Evolutionary conservation across 2,113 vertebrate species (phyloP).

Genomic region (Arenaria interpres): DNA sequence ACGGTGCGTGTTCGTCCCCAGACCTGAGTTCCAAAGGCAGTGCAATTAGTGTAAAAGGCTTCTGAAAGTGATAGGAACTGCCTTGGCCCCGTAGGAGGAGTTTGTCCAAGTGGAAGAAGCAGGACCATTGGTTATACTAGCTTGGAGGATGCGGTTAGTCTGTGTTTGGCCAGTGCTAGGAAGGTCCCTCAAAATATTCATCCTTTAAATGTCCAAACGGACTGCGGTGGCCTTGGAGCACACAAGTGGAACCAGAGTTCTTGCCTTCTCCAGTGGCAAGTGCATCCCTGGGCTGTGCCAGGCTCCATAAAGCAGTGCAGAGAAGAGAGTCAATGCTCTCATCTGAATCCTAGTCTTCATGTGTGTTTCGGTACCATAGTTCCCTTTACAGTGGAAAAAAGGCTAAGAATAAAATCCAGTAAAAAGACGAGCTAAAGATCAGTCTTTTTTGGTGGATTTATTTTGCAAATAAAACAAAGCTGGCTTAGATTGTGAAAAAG

Average conservation of each 20-base stretch:
- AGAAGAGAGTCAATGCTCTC: not conserved
- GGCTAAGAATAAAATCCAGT: not conserved
- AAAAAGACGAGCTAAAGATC: not conserved
- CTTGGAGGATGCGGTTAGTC: not conserved
- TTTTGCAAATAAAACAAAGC: not conserved
- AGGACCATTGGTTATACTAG: not conserved
- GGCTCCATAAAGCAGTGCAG: not conserved
- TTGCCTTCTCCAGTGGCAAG: not conserved
- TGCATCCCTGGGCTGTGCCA: not conserved
- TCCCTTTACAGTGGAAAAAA: not conserved
- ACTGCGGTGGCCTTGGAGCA: not conserved
- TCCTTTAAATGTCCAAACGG: not conserved
- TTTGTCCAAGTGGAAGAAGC: not conserved
- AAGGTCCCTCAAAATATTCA: not conserved
- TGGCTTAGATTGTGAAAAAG: not conserved
- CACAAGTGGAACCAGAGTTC: rapidly evolving
- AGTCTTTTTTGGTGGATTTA: not conserved
- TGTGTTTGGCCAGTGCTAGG: not conserved
- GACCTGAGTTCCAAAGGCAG: not conserved
- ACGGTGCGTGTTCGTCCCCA: not conserved
- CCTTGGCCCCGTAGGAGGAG: not conserved
- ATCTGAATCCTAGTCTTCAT: not conserved
- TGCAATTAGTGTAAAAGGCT: not conserved
- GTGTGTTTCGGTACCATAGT: not conserved
- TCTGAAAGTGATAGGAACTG: not conserved